Percentiles rank a stretch among this genome's conserved stretches.
These are phyloP conservation scores for Ianthella basta DNA, from an alignment of 37 sponge, comb jelly and placozoan species.

Conservation along the genomic window DNA sequence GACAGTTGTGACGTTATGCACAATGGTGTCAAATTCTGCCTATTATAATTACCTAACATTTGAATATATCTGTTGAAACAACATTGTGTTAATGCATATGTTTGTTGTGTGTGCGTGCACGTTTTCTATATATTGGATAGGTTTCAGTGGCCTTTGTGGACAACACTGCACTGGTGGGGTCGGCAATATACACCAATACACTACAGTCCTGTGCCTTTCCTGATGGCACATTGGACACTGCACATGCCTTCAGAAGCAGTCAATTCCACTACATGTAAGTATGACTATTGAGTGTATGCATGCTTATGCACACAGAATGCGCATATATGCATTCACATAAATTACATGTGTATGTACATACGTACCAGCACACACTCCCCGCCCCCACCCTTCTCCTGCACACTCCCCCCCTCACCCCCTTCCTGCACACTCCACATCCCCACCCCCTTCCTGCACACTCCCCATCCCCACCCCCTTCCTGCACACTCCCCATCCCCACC, in stretches of 20 bases:
- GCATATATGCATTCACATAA: background rate
- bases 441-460: background rate
- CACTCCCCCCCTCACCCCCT: background rate
- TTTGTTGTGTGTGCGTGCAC: too few relatives aligned
- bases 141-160: constrained; percentile 9
- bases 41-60: too few relatives aligned
- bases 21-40: too few relatives aligned
- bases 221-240: constrained; percentile 19
- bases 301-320: too few relatives aligned
- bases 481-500: background rate
- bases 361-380: background rate
- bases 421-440: background rate
- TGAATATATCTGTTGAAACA: too few relatives aligned
- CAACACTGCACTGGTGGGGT: constrained; percentile 53
- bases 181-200: constrained; percentile 40
- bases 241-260: background rate
- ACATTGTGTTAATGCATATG: too few relatives aligned
- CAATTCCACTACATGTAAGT: constrained; percentile 39
- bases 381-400: background rate
- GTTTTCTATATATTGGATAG: constrained; percentile 12
- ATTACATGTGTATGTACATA: background rate
- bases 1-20: too few relatives aligned
- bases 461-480: background rate
- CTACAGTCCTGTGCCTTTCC: constrained; percentile 52
- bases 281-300: too few relatives aligned